These are phyloP conservation scores for Etia nguti DNA, from an alignment of 2,113 vertebrate species.

Conservation along the genomic window DNA sequence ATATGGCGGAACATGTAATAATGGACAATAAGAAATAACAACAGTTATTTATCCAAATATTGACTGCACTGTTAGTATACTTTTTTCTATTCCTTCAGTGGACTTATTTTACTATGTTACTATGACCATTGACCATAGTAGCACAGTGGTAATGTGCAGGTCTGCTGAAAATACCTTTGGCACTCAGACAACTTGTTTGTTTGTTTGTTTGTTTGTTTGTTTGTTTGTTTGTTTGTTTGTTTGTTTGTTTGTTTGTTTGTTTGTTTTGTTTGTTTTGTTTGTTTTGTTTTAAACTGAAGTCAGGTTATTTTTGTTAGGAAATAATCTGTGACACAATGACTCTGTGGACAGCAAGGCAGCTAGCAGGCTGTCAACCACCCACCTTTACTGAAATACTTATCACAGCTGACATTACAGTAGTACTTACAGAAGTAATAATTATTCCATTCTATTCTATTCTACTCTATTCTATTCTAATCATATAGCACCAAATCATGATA, in stretches of 20 bases:
- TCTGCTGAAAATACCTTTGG: neutral
- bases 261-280: too few relatives aligned
- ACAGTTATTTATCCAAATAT: neutral
- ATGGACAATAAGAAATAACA: neutral
- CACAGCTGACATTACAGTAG: neutral
- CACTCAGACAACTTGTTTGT: neutral
- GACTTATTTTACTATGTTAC: neutral
- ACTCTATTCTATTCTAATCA: accelerated
- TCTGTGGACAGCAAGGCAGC: neutral
- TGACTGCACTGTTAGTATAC: neutral
- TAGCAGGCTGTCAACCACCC: neutral
- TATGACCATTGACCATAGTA: neutral
- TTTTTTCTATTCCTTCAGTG: neutral
- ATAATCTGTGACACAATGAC: neutral
- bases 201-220: neutral
- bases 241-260: neutral
- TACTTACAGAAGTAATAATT: neutral
- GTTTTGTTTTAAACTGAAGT: neutral
- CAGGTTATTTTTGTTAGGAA: neutral
- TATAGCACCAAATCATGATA: accelerated
- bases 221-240: neutral
- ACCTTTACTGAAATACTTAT: accelerated
- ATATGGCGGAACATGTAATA: neutral
- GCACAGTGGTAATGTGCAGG: neutral
- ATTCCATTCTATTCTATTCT: neutral